phyloP scores from a whole-genome alignment of 2,113 vertebrate genomes.

The Cinclus cinclus region DNA sequence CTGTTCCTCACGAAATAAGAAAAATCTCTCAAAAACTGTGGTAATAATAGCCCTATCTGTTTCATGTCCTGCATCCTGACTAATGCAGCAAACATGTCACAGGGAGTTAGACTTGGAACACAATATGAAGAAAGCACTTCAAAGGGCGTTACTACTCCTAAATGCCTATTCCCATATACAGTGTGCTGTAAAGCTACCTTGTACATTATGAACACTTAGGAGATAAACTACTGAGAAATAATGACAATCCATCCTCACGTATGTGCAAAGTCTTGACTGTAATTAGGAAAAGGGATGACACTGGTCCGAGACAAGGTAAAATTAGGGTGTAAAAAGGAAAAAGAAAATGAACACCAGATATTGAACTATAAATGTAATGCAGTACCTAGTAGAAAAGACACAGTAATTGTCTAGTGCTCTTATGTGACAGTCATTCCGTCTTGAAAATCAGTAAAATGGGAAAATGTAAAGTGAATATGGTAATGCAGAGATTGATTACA shows the following conservation, averaged over 20 bases:
- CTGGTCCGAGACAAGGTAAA: background rate
- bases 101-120: background rate
- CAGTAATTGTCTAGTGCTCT: background rate
- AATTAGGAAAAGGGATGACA: background rate
- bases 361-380: background rate
- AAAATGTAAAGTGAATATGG: conserved; percentile 29
- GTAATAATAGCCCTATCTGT: background rate
- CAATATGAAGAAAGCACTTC: background rate
- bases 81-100: background rate
- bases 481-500: conserved; percentile 30
- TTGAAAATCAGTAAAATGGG: conserved; percentile 19
- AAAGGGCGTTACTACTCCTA: background rate
- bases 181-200: background rate
- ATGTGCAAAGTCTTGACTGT: background rate
- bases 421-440: conserved; percentile 26
- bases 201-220: background rate
- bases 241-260: background rate
- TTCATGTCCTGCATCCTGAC: background rate
- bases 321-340: background rate
- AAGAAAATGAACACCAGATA: background rate
- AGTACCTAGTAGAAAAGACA: background rate
- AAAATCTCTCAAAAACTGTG: background rate
- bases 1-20: background rate
- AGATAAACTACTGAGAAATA: background rate
- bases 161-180: background rate